Conservation (phyloP, 1,140 invertebrate species). For the Sitobion miscanthi region DNA sequence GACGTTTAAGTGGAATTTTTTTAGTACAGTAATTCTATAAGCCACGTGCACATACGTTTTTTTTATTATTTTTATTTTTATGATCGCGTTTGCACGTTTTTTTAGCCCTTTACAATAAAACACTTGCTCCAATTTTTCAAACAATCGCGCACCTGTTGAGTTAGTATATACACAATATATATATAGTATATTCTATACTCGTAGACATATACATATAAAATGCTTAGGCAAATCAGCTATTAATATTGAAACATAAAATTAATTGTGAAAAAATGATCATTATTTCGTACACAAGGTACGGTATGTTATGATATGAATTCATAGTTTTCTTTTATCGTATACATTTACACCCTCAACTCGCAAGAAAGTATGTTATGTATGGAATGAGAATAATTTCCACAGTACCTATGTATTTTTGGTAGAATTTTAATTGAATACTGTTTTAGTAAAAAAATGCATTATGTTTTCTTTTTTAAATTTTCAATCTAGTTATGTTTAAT, state of each 20-base stretch:
- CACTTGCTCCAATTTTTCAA: slow-evolving; percentile 46
- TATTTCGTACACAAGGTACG: neutral
- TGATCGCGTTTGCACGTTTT: slow-evolving; percentile 45
- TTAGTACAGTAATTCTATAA: slow-evolving; percentile 49
- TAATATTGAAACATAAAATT: neutral
- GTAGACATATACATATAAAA: neutral
- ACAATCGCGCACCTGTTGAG: slow-evolving; percentile 42
- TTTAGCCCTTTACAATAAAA: slow-evolving; percentile 12
- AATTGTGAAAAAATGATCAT: slow-evolving; percentile 1
- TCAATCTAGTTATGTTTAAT: neutral
- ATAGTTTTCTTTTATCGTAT: neutral
- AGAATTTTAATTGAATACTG: neutral
- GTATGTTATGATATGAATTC: neutral
- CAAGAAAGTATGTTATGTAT: neutral
- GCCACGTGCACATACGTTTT: slow-evolving; percentile 40
- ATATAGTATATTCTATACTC: neutral
- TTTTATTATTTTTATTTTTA: slow-evolving; percentile 44
- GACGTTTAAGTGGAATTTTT: slow-evolving; percentile 38
- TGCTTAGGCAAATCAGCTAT: neutral
- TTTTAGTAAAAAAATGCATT: neutral
- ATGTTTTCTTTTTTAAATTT: neutral
- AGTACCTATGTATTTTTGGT: neutral
- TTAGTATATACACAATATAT: neutral
- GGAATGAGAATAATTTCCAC: neutral
- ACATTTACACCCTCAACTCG: neutral